phyloP scores from a whole-genome alignment of 2,888 invertebrate species.

The Carabus problematicus region DNA sequence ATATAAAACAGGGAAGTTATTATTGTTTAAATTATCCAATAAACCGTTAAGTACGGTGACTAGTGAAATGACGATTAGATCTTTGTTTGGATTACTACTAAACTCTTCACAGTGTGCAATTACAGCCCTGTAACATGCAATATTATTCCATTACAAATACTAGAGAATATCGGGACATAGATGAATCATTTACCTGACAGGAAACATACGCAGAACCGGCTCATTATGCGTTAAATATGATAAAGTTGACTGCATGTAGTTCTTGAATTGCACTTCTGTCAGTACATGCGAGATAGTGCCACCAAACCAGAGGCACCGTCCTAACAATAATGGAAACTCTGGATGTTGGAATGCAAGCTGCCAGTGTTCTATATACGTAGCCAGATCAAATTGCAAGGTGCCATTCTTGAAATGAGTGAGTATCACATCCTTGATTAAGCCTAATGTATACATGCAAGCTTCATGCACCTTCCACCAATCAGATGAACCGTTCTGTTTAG shows the following conservation, averaged over 20 bases:
- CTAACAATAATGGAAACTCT: constrained; percentile 55
- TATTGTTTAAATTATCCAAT: constrained; percentile 60
- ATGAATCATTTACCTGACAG: constrained; percentile 50
- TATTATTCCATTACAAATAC: background rate
- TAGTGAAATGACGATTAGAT: constrained; percentile 57
- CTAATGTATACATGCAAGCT: constrained; percentile 69
- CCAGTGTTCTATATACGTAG: constrained; percentile 57
- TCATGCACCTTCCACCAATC: constrained; percentile 74
- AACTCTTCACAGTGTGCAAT: constrained; percentile 61
- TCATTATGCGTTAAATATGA: constrained; percentile 56
- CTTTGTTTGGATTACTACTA: constrained; percentile 57
- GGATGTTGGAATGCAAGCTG: constrained; percentile 55
- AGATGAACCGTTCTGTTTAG: constrained; percentile 59
- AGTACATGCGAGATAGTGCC: constrained; percentile 55
- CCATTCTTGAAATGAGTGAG: constrained; percentile 10
- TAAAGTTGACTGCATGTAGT: constrained; percentile 54
- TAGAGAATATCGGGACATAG: background rate
- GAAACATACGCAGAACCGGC: constrained; percentile 55
- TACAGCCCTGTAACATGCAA: constrained; percentile 49
- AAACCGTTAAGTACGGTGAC: constrained; percentile 63
- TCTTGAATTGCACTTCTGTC: constrained; percentile 53
- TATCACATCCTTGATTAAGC: constrained; percentile 60
- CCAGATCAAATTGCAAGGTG: constrained; percentile 53
- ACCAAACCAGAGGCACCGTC: constrained; percentile 57
- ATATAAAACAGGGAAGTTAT: constrained; percentile 62